A percentile compares a stretch with the other conserved stretches of the same genome.
phyloP scores from a whole-genome alignment of 2,888 invertebrate species.

The Eupithecia inturbata region DNA sequence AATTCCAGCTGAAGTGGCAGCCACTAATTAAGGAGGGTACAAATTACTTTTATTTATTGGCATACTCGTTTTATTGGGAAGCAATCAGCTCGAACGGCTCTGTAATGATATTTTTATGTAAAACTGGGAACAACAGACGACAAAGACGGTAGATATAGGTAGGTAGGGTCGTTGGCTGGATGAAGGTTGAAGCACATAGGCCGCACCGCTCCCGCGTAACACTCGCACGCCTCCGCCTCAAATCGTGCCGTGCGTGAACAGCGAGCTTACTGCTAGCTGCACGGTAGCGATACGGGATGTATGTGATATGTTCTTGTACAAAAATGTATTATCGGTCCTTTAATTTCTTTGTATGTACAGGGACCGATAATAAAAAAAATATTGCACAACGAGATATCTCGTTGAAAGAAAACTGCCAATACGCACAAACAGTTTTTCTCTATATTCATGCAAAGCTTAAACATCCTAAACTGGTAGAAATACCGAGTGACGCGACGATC shows the following conservation, averaged over 20 bases:
- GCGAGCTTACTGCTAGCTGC: too few species aligned
- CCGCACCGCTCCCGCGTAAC: background rate
- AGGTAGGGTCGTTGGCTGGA: background rate
- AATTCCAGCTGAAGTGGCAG: slow-evolving; percentile 30
- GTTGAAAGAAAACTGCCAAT: background rate
- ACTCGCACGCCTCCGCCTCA: too few species aligned
- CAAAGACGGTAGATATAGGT: background rate
- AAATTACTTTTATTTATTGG: slow-evolving; percentile 31
- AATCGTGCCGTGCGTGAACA: too few species aligned
- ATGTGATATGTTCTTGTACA: too few species aligned
- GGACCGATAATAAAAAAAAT: too few species aligned
- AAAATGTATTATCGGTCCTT: too few species aligned
- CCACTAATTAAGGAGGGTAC: slow-evolving; percentile 31
- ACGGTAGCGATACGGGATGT: too few species aligned
- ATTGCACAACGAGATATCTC: too few species aligned
- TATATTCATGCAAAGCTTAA: too few species aligned
- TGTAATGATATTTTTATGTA: slow-evolving; percentile 18
- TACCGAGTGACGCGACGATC: too few species aligned
- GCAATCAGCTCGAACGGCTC: slow-evolving; percentile 22
- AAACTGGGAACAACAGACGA: slow-evolving; percentile 6
- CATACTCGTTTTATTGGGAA: slow-evolving; percentile 26
- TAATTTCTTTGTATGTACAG: too few species aligned
- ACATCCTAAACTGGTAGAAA: background rate
- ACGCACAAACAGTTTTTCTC: background rate
- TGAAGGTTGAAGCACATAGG: background rate